phyloP scores from a whole-genome alignment of 2,888 invertebrate genomes.

The Willowsia nigromaculata region DNA sequence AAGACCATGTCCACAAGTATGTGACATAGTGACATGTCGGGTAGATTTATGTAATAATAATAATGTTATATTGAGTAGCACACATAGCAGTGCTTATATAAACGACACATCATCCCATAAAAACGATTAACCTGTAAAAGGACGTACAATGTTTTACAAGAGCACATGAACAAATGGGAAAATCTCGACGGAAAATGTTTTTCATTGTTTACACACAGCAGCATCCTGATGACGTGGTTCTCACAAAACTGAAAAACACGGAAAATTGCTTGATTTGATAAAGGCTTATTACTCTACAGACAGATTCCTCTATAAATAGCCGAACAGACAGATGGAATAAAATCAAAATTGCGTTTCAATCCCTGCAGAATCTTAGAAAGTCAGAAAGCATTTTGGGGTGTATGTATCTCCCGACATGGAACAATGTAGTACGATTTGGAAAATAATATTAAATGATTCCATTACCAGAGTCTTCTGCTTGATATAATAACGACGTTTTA shows the following conservation, averaged over 20 bases:
- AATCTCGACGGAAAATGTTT: neutral
- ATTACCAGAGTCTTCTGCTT: neutral
- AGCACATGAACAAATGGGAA: neutral
- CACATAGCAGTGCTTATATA: neutral
- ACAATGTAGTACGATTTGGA: neutral
- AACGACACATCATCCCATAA: neutral
- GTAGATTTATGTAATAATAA: too few relatives aligned
- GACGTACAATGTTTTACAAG: neutral
- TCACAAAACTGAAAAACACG: neutral
- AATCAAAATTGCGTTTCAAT: slow-evolving; percentile 4
- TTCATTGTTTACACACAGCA: slow-evolving; percentile 22
- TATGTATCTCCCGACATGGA: neutral
- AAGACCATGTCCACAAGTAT: too few relatives aligned
- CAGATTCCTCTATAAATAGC: neutral
- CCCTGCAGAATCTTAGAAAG: neutral
- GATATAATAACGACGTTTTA: neutral
- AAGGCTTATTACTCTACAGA: neutral
- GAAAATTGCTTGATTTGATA: neutral
- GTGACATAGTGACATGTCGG: too few relatives aligned
- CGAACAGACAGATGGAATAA: neutral
- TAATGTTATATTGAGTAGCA: neutral
- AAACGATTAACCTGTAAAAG: neutral
- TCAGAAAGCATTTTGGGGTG: neutral
- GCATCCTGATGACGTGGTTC: neutral
- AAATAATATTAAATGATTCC: neutral